These are phyloP conservation scores for Istiophorus platypterus DNA, from an alignment of 2,113 vertebrate genomes.

Conservation along the genomic window DNA sequence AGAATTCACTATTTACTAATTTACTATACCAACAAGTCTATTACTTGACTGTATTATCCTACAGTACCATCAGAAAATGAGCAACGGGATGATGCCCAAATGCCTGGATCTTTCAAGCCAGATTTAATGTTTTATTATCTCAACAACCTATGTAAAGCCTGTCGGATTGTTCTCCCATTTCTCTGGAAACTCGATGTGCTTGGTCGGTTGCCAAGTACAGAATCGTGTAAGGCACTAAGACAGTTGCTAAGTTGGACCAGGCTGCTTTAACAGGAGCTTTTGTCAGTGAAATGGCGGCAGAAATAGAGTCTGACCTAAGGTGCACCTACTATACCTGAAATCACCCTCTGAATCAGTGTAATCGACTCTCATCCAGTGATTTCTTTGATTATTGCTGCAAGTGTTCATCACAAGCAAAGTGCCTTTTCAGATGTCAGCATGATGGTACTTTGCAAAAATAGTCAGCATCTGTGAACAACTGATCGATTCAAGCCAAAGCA, in stretches of 20 bases:
- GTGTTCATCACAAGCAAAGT: neutral
- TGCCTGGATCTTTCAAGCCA: no score
- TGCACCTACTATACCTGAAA: neutral
- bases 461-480: slow-evolving; percentile 7
- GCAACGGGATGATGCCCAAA: no score
- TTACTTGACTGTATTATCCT: neutral
- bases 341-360: neutral
- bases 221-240: no score
- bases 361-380: neutral
- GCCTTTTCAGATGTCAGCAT: neutral
- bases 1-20: neutral
- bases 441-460: neutral
- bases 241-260: slow-evolving; percentile 17
- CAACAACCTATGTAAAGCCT: no score
- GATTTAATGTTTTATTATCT: no score
- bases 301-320: neutral
- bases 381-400: neutral
- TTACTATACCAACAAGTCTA: neutral
- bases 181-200: no score
- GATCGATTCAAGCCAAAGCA: neutral
- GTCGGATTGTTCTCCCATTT: no score
- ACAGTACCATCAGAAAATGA: no score
- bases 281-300: neutral
- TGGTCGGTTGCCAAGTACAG: no score
- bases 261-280: slow-evolving; percentile 10